Percentiles rank a stretch among this genome's conserved stretches.
Evolutionary conservation across 2,797 vertebrate genomes (phyloP).

Genomic region (Coreius guichenoti): DNA sequence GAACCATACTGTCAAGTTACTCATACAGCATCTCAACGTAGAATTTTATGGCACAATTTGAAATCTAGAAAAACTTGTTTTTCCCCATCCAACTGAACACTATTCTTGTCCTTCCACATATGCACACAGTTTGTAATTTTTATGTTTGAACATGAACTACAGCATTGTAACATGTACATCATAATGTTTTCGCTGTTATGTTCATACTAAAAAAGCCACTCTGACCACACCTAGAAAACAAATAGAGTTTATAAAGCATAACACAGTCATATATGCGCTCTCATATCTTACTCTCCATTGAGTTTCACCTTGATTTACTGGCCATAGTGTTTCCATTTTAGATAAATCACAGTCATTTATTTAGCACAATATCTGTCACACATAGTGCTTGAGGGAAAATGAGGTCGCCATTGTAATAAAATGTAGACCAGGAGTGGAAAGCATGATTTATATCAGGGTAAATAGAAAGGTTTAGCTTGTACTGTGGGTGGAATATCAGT

Average conservation of each 20-base stretch:
- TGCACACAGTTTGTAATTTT: background rate
- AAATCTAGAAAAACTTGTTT: background rate
- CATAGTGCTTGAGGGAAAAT: conserved; percentile 45
- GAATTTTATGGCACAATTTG: background rate
- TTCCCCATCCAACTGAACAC: no score
- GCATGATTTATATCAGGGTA: conserved; percentile 45
- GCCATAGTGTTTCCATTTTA: conserved; percentile 22
- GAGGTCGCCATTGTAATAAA: conserved; percentile 32
- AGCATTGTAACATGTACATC: background rate
- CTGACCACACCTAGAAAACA: conserved; percentile 28
- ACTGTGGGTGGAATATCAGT: conserved; percentile 46
- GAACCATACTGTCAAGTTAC: background rate
- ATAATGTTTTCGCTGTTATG: background rate
- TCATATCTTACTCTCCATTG: conserved; percentile 4
- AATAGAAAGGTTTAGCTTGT: conserved; percentile 51
- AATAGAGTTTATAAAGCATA: conserved; percentile 5
- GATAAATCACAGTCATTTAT: conserved; percentile 44
- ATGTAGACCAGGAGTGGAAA: conserved; percentile 23
- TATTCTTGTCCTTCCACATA: background rate
- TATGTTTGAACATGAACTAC: background rate
- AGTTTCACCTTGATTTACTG: conserved; percentile 38
- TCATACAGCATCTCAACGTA: background rate
- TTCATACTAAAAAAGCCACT: background rate
- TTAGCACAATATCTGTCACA: conserved; percentile 57
- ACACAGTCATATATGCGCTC: background rate